Evolutionary conservation across 23 tunicate species (phyloP), one percentile per base, ranked within the genome.

Genomic region (Ciona savignyi): DNA sequence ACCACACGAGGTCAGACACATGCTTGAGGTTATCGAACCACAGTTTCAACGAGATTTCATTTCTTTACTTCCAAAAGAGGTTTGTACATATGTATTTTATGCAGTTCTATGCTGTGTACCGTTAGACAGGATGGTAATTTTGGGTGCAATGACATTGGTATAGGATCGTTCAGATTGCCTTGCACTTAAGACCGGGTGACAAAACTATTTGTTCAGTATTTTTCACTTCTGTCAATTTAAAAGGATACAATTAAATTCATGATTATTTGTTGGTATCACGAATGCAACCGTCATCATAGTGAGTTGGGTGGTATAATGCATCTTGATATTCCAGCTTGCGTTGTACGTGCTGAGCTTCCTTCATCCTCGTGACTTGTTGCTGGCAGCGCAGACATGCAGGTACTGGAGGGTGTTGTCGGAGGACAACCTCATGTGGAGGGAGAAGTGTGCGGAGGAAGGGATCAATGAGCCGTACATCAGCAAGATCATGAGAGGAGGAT

Each of bases 11-110:
- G 96, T 82, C 9, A 84, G 88, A 28, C 84, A 89, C 51, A 80
- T 85, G 87, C 77, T 92, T 27, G 81, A 81, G 68, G 79, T 92
- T 1, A 92, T 92, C 20, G 98, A 92, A 77, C 98, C 98, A 24
- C 98, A 85, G 68, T 92, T 92, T 68, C 93, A 92, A 66, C 78
- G 98, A n/a, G 98, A 92, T 77, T 92, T 92, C 67, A 92, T 92
- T 11, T 92, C 98, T 0, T 49, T 85, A 29, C 76, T 92, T 32
- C 98, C 98, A 22, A 82, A 83, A 67, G 96, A 89, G 84, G 96
- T 89, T n/a, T n/a, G n/a, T n/a, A n/a, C n/a, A n/a, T n/a, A n/a
- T n/a, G n/a, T n/a, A n/a, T n/a, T n/a, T n/a, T n/a, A n/a, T n/a
- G n/a, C n/a, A n/a, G n/a, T n/a, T n/a, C n/a, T n/a, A n/a, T n/a